phyloP scores from a whole-genome alignment of 2,888 invertebrate genomes.

The Rhamphomyia laevipes region DNA sequence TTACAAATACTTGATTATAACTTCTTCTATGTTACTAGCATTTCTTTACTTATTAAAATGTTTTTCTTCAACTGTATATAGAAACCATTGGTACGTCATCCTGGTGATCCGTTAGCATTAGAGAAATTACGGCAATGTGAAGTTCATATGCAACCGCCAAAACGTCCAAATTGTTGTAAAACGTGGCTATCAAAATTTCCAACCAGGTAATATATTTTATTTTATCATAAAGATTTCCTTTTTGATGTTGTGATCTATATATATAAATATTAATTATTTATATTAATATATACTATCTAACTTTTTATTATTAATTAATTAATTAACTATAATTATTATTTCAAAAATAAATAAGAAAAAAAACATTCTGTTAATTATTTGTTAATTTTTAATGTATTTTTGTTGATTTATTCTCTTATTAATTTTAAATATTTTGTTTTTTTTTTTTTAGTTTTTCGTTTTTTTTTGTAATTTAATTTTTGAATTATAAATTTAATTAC shows the following conservation, averaged over 20 bases:
- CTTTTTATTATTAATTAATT: slow-evolving; percentile 10
- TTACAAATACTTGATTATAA: too few species aligned
- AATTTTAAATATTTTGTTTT: not conserved
- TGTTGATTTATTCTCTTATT: not conserved
- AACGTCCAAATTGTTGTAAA: slow-evolving; percentile 77
- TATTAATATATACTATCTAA: not conserved
- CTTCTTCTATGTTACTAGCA: too few species aligned
- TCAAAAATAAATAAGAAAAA: slow-evolving; percentile 7
- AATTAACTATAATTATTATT: slow-evolving; percentile 13
- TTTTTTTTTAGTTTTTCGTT: not conserved
- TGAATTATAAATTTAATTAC: too few species aligned
- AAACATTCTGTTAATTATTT: not conserved
- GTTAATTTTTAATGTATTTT: slow-evolving; percentile 8
- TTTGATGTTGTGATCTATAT: slow-evolving; percentile 37
- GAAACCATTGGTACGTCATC: slow-evolving; percentile 82
- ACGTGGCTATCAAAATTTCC: slow-evolving; percentile 93
- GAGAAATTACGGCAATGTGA: slow-evolving; percentile 83
- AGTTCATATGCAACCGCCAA: slow-evolving; percentile 74
- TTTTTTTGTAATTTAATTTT: not conserved
- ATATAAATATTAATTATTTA: slow-evolving; percentile 18
- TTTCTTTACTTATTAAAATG: too few species aligned
- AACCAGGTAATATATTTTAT: slow-evolving; percentile 45
- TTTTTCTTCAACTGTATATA: too few species aligned
- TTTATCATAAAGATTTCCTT: slow-evolving; percentile 33
- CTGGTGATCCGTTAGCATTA: slow-evolving; percentile 62